A percentile compares a stretch with the other conserved stretches of the same genome.
Evolutionary conservation across 2,113 vertebrate species (phyloP).

Genomic region (cat (Felis catus)): F.catus_Fca126_mat1.0 CM031423.1:1235001-1235500

Average conservation of each 20-base stretch:
- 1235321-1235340: too few relatives aligned
- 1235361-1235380: accelerated
- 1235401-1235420: not conserved
- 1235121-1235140: not conserved
- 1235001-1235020: accelerated
- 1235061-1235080: not conserved
- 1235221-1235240: too few relatives aligned
- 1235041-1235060: not conserved
- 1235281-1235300: accelerated
- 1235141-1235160: not conserved
- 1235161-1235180: not conserved
- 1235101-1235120: not conserved
- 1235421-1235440: not conserved
- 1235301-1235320: too few relatives aligned
- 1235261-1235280: not conserved
- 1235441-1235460: not conserved
- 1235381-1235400: not conserved
- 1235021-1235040: not conserved
- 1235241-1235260: not conserved
- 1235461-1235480: not conserved
- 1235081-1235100: not conserved
- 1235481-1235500: not conserved
- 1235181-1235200: not conserved
- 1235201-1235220: not conserved
- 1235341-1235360: not conserved